phyloP scores from a whole-genome alignment of 2,888 invertebrate genomes.

The Microchrysa polita region DNA sequence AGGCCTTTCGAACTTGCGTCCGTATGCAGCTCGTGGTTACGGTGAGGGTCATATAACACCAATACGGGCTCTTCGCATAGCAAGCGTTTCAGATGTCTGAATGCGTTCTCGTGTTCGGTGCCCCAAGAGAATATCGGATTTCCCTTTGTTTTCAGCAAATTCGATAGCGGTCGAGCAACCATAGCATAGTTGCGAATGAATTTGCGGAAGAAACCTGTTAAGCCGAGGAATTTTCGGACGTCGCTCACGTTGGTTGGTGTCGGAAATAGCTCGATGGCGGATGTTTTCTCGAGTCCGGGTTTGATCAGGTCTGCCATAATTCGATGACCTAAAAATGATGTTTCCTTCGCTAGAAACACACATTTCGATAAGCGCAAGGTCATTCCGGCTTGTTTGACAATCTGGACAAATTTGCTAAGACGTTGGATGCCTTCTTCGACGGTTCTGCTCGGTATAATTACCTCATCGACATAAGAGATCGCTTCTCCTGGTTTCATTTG shows the following conservation, averaged over 20 bases:
- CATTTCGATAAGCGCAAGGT: no score
- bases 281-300: no score
- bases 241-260: no score
- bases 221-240: slow-evolving; percentile 50
- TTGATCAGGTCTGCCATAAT: no score
- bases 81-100: not conserved
- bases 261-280: no score
- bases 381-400: no score
- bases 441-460: no score
- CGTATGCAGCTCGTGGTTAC: slow-evolving; percentile 52
- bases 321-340: no score
- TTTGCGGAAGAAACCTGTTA: slow-evolving; percentile 55
- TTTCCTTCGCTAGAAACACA: no score
- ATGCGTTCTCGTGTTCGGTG: slow-evolving; percentile 49
- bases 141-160: slow-evolving; percentile 9
- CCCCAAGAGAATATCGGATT: slow-evolving; percentile 14
- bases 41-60: slow-evolving; percentile 52
- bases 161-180: no score
- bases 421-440: slow-evolving; percentile 51
- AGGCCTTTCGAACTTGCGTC: slow-evolving; percentile 51
- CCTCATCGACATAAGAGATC: no score
- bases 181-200: not conserved
- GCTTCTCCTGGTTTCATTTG: no score
- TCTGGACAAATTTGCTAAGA: slow-evolving; percentile 45
- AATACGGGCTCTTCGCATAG: slow-evolving; percentile 51